Evolutionary conservation across 2,797 vertebrate species (phyloP).

Genomic region (Megaceryle alcyon): DNA sequence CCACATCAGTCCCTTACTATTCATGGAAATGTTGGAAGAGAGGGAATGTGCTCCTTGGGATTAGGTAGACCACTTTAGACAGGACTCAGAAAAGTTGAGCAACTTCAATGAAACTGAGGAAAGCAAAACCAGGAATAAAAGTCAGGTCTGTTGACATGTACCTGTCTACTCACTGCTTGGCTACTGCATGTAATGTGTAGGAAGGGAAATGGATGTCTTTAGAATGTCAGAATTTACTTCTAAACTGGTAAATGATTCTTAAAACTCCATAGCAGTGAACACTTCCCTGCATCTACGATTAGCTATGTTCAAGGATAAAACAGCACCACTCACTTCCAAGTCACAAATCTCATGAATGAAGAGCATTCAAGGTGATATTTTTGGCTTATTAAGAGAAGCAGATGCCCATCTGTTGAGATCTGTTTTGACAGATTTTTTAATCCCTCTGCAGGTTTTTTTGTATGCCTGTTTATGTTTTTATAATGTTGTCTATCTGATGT

Average conservation of each 20-base stretch:
- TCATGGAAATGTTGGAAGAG: not conserved
- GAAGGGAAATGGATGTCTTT: not conserved
- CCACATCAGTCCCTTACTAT: not conserved
- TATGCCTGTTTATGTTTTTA: not conserved
- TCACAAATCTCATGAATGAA: not conserved
- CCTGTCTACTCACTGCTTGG: not conserved
- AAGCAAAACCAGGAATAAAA: constrained; percentile 1
- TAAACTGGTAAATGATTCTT: constrained; percentile 42
- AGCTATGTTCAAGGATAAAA: not conserved
- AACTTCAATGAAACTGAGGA: not conserved
- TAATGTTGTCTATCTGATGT: not conserved
- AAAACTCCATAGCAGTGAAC: not conserved
- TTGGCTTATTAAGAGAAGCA: constrained; percentile 6
- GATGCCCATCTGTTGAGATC: not conserved
- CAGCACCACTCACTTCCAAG: not conserved
- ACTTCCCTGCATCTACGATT: not conserved
- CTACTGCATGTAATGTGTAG: not conserved
- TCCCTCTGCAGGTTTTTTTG: not conserved
- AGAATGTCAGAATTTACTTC: constrained; percentile 1
- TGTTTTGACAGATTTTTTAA: constrained; percentile 39
- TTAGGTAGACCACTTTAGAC: not conserved
- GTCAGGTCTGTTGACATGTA: not conserved
- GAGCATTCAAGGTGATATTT: constrained; percentile 14
- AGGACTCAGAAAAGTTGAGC: not conserved
- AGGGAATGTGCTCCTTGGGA: not conserved